These are phyloP conservation scores for Hemaris fuciformis DNA, from an alignment of 2,888 invertebrate species.

Conservation along the genomic window DNA sequence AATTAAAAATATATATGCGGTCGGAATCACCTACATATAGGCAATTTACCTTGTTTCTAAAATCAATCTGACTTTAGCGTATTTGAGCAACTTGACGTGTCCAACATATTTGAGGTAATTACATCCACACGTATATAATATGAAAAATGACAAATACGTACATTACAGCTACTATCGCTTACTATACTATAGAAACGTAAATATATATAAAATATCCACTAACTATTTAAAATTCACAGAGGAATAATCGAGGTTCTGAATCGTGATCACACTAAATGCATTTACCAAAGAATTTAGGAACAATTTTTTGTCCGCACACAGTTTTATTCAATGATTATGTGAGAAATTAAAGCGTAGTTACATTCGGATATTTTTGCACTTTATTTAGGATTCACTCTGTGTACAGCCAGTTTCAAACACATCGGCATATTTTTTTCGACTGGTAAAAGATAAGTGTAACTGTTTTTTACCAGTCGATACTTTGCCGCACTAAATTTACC, in stretches of 20 bases:
- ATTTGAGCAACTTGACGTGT: not conserved
- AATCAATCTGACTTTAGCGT: not conserved
- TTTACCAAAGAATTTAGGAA: not conserved
- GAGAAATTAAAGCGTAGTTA: no score
- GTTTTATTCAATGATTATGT: no score
- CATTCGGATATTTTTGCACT: no score
- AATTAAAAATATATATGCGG: no score
- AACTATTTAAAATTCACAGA: not conserved
- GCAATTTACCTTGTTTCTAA: no score
- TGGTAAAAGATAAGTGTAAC: no score
- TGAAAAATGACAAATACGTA: slow-evolving; percentile 8
- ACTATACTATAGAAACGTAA: slow-evolving; percentile 2
- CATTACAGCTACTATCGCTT: slow-evolving; percentile 3
- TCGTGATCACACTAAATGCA: not conserved
- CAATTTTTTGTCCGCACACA: not conserved
- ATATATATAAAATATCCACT: not conserved
- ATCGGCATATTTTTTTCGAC: no score
- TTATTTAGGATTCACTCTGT: no score
- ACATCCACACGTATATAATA: slow-evolving; percentile 8
- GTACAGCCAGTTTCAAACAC: no score
- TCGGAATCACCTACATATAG: no score
- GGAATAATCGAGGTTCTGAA: not conserved
- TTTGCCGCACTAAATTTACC: no score
- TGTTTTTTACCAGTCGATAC: no score
- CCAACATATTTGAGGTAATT: not conserved